Conservation (phyloP, 2,797 vertebrate species). For the Schizothorax lantsangensis region DNA sequence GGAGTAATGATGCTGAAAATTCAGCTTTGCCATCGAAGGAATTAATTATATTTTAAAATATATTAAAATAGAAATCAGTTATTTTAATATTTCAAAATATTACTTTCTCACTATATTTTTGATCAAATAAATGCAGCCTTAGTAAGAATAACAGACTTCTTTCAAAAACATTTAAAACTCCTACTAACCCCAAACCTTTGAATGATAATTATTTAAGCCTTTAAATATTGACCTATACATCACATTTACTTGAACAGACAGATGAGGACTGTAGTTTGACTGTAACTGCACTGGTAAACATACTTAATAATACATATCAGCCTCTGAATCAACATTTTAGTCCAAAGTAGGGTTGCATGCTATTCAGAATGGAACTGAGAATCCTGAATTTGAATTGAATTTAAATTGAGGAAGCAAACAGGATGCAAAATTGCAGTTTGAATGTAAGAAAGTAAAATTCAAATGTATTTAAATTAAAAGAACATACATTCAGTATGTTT, state of each 20-base stretch:
- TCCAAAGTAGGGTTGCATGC: background rate
- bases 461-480: no score
- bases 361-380: background rate
- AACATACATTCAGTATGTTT: background rate
- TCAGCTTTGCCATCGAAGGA: background rate
- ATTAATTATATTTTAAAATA: background rate
- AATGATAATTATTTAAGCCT: background rate
- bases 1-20: background rate
- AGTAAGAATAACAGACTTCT: no score
- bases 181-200: background rate
- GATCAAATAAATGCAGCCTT: background rate
- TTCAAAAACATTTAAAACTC: no score
- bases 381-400: background rate
- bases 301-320: slow-evolving; percentile 31
- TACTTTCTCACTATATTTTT: background rate
- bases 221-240: background rate
- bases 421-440: no score
- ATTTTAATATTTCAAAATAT: background rate
- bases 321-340: slow-evolving; percentile 16
- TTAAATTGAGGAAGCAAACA: no score
- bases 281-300: background rate
- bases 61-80: background rate
- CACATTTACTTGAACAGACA: background rate
- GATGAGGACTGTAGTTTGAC: background rate
- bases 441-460: no score